Conservation (phyloP, 2,113 vertebrate genomes). For the Percina caprodes region DNA sequence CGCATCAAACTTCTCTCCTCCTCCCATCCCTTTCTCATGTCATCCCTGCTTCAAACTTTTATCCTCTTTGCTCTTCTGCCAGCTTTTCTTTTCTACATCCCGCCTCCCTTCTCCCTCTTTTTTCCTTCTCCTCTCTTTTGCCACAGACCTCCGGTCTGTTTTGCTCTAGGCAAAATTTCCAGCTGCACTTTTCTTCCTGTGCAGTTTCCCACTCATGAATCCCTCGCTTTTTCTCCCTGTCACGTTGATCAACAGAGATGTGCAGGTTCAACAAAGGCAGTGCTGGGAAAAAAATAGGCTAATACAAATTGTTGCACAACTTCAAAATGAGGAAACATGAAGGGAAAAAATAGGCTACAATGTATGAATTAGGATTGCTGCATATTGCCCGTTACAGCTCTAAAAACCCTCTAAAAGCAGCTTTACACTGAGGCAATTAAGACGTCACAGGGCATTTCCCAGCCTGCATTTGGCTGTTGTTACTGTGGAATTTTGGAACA, state of each 20-base stretch:
- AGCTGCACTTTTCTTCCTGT: conserved; percentile 69
- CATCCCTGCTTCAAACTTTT: conserved; percentile 18
- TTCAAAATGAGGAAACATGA: conserved; percentile 44
- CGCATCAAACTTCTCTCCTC: conserved; percentile 25
- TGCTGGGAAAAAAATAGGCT: background rate
- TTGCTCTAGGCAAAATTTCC: conserved; percentile 73
- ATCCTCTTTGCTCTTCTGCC: conserved; percentile 9
- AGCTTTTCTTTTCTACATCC: background rate
- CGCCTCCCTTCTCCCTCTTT: background rate
- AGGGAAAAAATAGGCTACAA: conserved; percentile 14
- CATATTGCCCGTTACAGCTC: conserved; percentile 22
- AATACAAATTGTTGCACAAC: conserved; percentile 42
- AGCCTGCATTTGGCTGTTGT: conserved; percentile 73
- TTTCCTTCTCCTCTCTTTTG: conserved; percentile 3
- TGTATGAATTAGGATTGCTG: conserved; percentile 8
- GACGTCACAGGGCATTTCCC: conserved; percentile 68
- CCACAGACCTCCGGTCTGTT: conserved; percentile 48
- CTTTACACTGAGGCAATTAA: conserved; percentile 56
- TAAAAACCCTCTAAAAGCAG: conserved; percentile 41
- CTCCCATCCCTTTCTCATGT: background rate
- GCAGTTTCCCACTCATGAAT: conserved; percentile 62
- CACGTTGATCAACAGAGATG: conserved; percentile 40
- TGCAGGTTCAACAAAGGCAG: conserved; percentile 26
- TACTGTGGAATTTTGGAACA: conserved; percentile 79
- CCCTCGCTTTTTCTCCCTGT: conserved; percentile 37